Base-by-base conservation (phyloP, 2,888 invertebrate species). In the Eustalomyia histrio region DNA sequence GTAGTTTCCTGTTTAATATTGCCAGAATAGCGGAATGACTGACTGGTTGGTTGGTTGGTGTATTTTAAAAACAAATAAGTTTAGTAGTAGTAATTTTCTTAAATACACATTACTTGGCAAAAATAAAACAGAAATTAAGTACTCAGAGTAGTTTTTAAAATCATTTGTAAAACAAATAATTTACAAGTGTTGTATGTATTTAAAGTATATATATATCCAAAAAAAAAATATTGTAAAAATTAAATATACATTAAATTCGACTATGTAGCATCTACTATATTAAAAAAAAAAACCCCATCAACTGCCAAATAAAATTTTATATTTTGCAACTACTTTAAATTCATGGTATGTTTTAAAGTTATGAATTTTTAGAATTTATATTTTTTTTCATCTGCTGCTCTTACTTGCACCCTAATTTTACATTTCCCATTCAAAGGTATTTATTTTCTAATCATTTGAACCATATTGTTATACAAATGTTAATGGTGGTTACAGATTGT, bases 391-490 rank as follows among this genome's bases (percentile, higher is more conserved):
- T 33, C 16, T 33, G 43, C 43, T n/a, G 1, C 29, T 4, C 33
- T n/a, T 33, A 12, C 29, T 24, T 24, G 7, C 29, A 6, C 29
- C 21, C 29, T 57, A 29, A 29, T 6, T 57, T 21, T 50, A 24
- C 29, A 64, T 29, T 33, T 58, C 58, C 21, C 35, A 50, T 52
- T 58, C 24, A 50, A 65, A 60, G 21, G 21, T 24, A 21, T 65
- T 78, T 61, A 61, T 72, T 67, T 67, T 72, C 55, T 72, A 78
- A 78, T 72, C 72, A 72, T 60, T 65, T 58, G 52, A 35, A 65
- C 21, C 58, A 74, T 74, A 65, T 50, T 53, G 43, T 47, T n/a
- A 47, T n/a, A 47, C n/a, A 57, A 67, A 67, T 72, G 72, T 64
- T 65, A 78, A 78, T 78, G 71, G 60, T 78, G 71, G 60, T 67